Evolutionary conservation across 2,797 vertebrate genomes (phyloP).

Genomic region (Danio kyathit): DNA sequence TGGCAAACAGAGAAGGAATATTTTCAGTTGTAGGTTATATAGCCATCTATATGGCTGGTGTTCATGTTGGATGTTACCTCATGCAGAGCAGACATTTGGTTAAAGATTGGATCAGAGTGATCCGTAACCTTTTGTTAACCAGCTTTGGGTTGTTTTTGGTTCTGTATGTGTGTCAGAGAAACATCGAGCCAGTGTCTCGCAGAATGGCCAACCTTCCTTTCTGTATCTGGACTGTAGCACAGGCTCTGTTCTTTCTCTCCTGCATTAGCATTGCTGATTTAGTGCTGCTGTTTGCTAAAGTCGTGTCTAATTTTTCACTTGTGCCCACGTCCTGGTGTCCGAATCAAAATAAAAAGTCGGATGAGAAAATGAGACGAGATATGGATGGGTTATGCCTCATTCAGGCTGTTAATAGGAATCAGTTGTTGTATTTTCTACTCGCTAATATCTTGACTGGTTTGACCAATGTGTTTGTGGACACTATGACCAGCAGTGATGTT

Average conservation of each 20-base stretch:
- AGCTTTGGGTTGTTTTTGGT: slow-evolving; percentile 70
- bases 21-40: slow-evolving; percentile 89
- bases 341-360: slow-evolving; percentile 54
- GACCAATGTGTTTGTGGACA: slow-evolving; percentile 87
- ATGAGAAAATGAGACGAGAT: slow-evolving; percentile 55
- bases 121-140: slow-evolving; percentile 70
- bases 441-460: slow-evolving; percentile 91
- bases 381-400: slow-evolving; percentile 80
- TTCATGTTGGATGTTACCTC: slow-evolving; percentile 88
- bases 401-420: slow-evolving; percentile 90
- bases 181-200: slow-evolving; percentile 87
- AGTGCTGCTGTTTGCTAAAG: slow-evolving; percentile 83
- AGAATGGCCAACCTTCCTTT: slow-evolving; percentile 91
- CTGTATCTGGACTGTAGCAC: slow-evolving; percentile 88
- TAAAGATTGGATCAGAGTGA: slow-evolving; percentile 80
- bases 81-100: slow-evolving; percentile 77
- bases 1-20: slow-evolving; percentile 93
- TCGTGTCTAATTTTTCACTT: slow-evolving; percentile 73
- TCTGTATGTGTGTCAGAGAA: slow-evolving; percentile 75
- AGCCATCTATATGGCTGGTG: slow-evolving; percentile 89
- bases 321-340: slow-evolving; percentile 85
- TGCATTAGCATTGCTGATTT: slow-evolving; percentile 81
- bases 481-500: slow-evolving; percentile 78
- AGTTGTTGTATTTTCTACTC: slow-evolving; percentile 90
- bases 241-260: slow-evolving; percentile 83